Evolutionary conservation across 1,140 invertebrate species (phyloP).

Genomic region (Cydia splendana): DNA sequence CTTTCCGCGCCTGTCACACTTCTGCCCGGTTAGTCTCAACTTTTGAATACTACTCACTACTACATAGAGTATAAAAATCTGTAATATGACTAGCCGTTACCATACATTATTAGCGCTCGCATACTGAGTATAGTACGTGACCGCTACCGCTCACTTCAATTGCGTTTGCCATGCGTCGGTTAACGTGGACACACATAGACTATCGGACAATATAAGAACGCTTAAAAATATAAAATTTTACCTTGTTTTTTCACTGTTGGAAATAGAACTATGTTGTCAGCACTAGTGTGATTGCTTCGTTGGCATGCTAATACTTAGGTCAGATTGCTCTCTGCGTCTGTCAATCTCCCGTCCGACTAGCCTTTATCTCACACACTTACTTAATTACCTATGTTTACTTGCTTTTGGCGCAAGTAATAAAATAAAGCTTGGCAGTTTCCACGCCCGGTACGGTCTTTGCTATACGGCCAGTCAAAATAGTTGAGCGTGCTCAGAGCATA

Average conservation of each 20-base stretch:
- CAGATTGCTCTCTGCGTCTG: constrained; percentile 49
- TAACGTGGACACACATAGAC: too few relatives aligned
- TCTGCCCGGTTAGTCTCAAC: constrained; percentile 47
- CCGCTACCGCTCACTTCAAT: background rate
- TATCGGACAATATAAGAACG: too few relatives aligned
- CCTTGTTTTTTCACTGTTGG: too few relatives aligned
- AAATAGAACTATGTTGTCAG: too few relatives aligned
- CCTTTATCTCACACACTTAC: background rate
- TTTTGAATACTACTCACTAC: background rate
- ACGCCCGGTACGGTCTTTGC: background rate
- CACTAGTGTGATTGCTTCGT: too few relatives aligned
- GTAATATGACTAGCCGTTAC: background rate
- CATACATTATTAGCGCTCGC: background rate
- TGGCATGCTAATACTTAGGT: too few relatives aligned
- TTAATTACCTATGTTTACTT: too few relatives aligned
- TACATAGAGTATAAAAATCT: background rate
- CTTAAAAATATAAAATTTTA: too few relatives aligned
- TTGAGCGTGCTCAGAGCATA: too few relatives aligned
- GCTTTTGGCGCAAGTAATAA: too few relatives aligned
- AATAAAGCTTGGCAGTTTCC: background rate
- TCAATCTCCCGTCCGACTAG: constrained; percentile 54
- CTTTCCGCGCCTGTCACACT: constrained; percentile 58
- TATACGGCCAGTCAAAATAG: constrained; percentile 5
- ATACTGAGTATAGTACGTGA: background rate
- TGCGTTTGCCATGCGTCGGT: background rate